phyloP scores from a whole-genome alignment of 2,113 vertebrate genomes.

The Micronisus gabar region DNA sequence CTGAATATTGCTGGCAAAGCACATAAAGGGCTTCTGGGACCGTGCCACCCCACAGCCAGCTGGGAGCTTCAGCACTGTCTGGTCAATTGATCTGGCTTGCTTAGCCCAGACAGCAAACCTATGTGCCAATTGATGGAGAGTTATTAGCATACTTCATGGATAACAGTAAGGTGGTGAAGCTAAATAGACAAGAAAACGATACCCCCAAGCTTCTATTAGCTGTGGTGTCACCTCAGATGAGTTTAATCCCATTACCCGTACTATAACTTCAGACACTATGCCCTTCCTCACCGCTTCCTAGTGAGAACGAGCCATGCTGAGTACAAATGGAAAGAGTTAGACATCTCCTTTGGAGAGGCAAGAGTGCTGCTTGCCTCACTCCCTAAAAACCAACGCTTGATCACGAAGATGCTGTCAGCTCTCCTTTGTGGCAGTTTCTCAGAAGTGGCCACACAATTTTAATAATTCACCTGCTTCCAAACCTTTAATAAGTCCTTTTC shows the following conservation, averaged over 20 bases:
- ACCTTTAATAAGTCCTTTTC: background rate
- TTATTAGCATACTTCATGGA: background rate
- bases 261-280: background rate
- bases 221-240: too few species aligned
- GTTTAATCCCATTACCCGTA: background rate
- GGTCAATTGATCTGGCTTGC: background rate
- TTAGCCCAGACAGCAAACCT: background rate
- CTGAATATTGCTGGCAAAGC: background rate
- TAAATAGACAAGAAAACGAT: background rate
- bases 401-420: background rate
- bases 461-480: background rate
- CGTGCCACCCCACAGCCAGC: background rate
- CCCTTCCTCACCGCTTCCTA: background rate
- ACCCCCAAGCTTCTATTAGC: background rate
- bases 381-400: background rate
- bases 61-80: background rate
- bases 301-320: accelerated
- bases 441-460: background rate
- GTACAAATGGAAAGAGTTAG: background rate
- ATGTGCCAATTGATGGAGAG: background rate
- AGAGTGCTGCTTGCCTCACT: background rate
- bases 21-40: background rate
- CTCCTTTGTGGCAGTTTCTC: background rate
- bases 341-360: background rate
- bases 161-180: background rate